Base-by-base conservation (phyloP, 2,888 invertebrate species). In the Dryobotodes eremita region DNA sequence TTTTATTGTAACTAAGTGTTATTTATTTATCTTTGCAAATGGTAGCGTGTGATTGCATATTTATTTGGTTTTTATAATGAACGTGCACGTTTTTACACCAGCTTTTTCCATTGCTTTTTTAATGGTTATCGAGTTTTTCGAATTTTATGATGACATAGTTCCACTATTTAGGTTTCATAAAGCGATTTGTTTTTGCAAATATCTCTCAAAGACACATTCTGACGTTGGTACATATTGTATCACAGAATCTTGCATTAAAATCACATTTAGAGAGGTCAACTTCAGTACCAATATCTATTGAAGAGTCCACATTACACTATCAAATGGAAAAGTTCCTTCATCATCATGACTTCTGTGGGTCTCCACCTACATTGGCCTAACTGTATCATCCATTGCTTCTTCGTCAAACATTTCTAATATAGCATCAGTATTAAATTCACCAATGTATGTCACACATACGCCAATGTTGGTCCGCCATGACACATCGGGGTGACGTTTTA, bases 211-310 rank as follows among this genome's bases (percentile, higher is more conserved):
- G 8, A 75, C 20, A 46, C 17, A n/a, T 36, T 11, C 15, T n/a
- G 4, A 15, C 42, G 55, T n/a, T 31, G 8, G 15, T 61, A 20
- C 31, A 36, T n/a, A 36, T 42, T 42, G 20, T 50, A 57, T 31
- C 36, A 64, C n/a, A 55, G 69, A 80, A 80, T 80, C 74, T 76
- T 76, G 68, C 75, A 80, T 64, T 75, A 55, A 88, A 89, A 89
- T 89, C 87, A 86, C 75, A 70, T 69, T 79, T 78, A 80, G 75
- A 81, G 78, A 75, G 89, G 86, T 89, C 86, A 83, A 79, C 71
- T 80, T 75, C 50, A 75, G 59, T 77, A 88, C 86, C 85, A 88
- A 89, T 88, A 86, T 81, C 76, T 85, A 89, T 88, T 88, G 65
- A 77, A 85, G 77, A 80, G 48, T 64, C 72, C 46, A 46, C 64